A percentile compares a stretch with the other conserved stretches of the same genome.
Conservation (phyloP, 1,140 invertebrate genomes). For the Drosophila tsacasi region DNA sequence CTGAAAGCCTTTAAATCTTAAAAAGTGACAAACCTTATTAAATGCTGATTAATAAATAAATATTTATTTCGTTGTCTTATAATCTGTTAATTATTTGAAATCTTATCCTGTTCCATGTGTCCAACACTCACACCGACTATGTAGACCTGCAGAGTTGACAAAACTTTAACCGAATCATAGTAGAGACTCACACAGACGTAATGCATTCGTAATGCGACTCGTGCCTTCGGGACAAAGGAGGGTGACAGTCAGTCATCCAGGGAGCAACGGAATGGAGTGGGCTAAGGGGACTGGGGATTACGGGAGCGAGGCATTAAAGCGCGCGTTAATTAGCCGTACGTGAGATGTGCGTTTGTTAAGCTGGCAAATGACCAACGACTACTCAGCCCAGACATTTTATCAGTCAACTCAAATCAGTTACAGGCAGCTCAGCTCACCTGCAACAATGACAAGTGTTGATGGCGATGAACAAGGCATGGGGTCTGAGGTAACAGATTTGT, state of each 20-base stretch:
- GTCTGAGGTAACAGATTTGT: slow-evolving; percentile 45
- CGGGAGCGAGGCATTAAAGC: slow-evolving; percentile 59
- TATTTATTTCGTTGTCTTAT: neutral
- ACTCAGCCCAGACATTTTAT: slow-evolving; percentile 56
- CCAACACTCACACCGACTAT: too few relatives aligned
- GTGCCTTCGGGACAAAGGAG: slow-evolving; percentile 38
- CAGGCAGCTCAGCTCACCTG: slow-evolving; percentile 69
- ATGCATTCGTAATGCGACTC: slow-evolving; percentile 54
- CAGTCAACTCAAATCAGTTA: slow-evolving; percentile 71
- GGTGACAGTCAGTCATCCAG: slow-evolving; percentile 16
- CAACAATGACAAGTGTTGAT: slow-evolving; percentile 78
- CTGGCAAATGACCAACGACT: slow-evolving; percentile 48
- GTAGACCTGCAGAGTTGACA: neutral
- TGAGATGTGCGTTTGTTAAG: slow-evolving; percentile 77
- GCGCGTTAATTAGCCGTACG: slow-evolving; percentile 78
- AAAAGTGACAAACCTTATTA: neutral
- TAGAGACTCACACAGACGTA: slow-evolving; percentile 13
- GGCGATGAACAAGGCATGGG: slow-evolving; percentile 38
- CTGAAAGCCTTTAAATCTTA: neutral
- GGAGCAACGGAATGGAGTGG: slow-evolving; percentile 1
- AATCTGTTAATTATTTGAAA: neutral
- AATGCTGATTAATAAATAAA: neutral
- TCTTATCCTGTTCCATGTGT: neutral
- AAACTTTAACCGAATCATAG: neutral
- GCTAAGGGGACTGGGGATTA: slow-evolving; percentile 11